Conservation (phyloP, 2,888 invertebrate genomes). For the Laspeyria flexula region DNA sequence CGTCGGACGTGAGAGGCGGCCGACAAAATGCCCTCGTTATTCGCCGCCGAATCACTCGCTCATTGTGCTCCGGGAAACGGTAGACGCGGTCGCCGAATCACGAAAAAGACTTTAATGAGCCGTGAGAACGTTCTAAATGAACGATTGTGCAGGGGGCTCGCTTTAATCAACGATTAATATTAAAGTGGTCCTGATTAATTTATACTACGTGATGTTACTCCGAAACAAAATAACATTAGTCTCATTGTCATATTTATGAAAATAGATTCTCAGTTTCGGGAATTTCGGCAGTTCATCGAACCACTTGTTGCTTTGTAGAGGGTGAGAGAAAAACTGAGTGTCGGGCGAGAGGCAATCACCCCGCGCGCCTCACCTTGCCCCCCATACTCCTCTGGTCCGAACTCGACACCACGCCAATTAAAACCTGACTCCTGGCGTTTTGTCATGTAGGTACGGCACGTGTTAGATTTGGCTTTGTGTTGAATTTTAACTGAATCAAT, state of each 20-base stretch:
- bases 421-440: slow-evolving; percentile 71
- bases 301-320: slow-evolving; percentile 73
- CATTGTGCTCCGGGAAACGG: slow-evolving; percentile 85
- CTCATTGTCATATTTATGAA: slow-evolving; percentile 38
- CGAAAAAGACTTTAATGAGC: slow-evolving; percentile 85
- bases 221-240: slow-evolving; percentile 23
- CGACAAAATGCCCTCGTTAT: slow-evolving; percentile 87
- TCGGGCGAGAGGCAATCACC: slow-evolving; percentile 48
- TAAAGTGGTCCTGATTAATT: slow-evolving; percentile 74
- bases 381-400: slow-evolving; percentile 45
- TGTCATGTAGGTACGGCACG: slow-evolving; percentile 56
- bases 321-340: slow-evolving; percentile 74
- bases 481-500: slow-evolving; percentile 58
- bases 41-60: slow-evolving; percentile 86
- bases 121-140: slow-evolving; percentile 85
- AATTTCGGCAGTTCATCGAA: slow-evolving; percentile 62
- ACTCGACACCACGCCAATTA: slow-evolving; percentile 75
- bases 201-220: slow-evolving; percentile 56
- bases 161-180: slow-evolving; percentile 82
- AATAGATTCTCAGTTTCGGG: slow-evolving; percentile 47
- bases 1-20: slow-evolving; percentile 85
- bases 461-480: slow-evolving; percentile 56
- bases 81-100: slow-evolving; percentile 84
- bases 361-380: slow-evolving; percentile 29
- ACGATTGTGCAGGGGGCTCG: slow-evolving; percentile 76